Evolutionary conservation across 1,140 invertebrate species (phyloP), one percentile per base, ranked within the genome.

Genomic region (Camponotus floridanus): DNA sequence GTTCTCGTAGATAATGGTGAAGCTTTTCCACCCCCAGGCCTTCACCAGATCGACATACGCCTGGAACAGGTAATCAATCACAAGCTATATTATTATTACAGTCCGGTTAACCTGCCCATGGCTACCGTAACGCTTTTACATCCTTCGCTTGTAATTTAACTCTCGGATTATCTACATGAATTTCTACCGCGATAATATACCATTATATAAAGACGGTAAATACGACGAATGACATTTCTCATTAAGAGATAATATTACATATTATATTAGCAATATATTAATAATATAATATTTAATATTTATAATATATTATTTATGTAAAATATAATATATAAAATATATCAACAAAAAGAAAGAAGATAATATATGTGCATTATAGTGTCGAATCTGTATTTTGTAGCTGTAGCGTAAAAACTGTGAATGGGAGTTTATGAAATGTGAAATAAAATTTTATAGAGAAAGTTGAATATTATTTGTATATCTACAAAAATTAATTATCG

Each of bases 1-100:
- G 95, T 98, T 98, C 95, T 99, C 98, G 94, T 99, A 99, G 79
- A 99, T 97, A 87, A 99, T 98, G 15, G 98, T 98, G 93, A 99
- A 99, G 33, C 97, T 97, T 94, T 98, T 98, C 98, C 98, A 99
- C 31, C 97, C 97, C 97, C 97, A 98, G 57, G 97, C 96, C 93
- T 97, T 97, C 42, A 99, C 97, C 80, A 99, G 95, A 95, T 99
- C 98, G 55, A 98, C 97, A 94, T 98, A 99, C 15, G 98, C 98
- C 98, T 98, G 94, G 26, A 90, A 96, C 18, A 68, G 21, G 45
- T 21, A 57, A 78, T 86, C 68, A 70, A 39, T 89, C 85, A 89
- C 86, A 85, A 51, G 67, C 74, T 45, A 21, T 62, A 48, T 65
- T 81, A 91, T 70, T 68, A 83, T 83, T 65, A 68, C 61, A 61